Conservation (phyloP, 1,140 invertebrate genomes). For the Euura lappo region DNA sequence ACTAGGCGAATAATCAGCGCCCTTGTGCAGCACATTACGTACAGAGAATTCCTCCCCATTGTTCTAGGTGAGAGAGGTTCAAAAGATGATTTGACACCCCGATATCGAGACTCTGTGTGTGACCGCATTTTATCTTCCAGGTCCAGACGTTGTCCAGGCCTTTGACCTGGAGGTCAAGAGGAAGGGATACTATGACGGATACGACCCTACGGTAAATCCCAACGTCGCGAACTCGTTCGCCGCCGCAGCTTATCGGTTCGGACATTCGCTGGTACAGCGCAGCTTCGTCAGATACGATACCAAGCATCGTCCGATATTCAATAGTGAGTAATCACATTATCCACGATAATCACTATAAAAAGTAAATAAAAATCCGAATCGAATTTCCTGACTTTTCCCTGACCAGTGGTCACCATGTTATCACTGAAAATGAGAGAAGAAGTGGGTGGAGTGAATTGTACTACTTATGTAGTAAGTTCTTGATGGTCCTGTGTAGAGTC, state of each 20-base stretch:
- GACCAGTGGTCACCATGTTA: no score
- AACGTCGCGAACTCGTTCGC: constrained; percentile 91
- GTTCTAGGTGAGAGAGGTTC: constrained; percentile 67
- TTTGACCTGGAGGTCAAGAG: constrained; percentile 72
- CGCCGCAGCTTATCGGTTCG: constrained; percentile 94
- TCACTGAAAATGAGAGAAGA: no score
- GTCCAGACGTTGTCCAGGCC: constrained; percentile 71
- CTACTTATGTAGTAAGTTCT: no score
- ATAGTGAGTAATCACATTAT: constrained; percentile 63
- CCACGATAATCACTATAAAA: constrained; percentile 8
- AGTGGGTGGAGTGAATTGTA: no score
- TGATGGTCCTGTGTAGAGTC: no score
- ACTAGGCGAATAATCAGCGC: constrained; percentile 82
- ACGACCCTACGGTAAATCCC: constrained; percentile 83
- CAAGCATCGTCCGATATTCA: constrained; percentile 67
- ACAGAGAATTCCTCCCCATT: constrained; percentile 87
- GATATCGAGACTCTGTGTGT: no score
- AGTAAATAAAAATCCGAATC: no score
- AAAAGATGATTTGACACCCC: constrained; percentile 15
- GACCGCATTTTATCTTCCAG: constrained; percentile 42
- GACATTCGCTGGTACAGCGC: constrained; percentile 90
- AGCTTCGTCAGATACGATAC: constrained; percentile 71
- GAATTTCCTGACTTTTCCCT: no score
- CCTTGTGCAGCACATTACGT: constrained; percentile 86
- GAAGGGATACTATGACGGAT: constrained; percentile 72